These are phyloP conservation scores for Zaprionus bogoriensis DNA, from an alignment of 2,888 invertebrate genomes.

Conservation along the genomic window DNA sequence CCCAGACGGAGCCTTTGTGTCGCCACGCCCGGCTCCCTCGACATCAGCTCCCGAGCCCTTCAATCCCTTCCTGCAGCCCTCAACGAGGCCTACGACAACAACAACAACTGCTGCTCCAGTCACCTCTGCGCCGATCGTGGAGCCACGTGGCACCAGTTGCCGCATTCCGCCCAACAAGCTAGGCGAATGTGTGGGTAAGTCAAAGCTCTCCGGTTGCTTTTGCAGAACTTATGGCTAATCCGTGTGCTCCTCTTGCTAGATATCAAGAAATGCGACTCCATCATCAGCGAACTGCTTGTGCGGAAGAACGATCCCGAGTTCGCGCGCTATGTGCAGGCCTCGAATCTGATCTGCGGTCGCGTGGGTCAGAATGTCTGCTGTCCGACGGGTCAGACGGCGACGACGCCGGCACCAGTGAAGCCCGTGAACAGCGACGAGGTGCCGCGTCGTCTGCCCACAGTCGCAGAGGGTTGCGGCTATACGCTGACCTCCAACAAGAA, in stretches of 20 bases:
- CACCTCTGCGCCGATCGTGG: slow-evolving; percentile 36
- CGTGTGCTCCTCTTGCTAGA: slow-evolving; percentile 37
- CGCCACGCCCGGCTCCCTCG: slow-evolving; percentile 10
- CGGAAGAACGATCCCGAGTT: slow-evolving; percentile 68
- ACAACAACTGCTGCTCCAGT: slow-evolving; percentile 34
- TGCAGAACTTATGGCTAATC: neutral
- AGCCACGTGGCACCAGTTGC: slow-evolving; percentile 50
- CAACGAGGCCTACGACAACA: slow-evolving; percentile 23
- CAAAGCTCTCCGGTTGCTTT: no score
- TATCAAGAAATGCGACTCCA: slow-evolving; percentile 60
- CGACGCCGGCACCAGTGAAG: slow-evolving; percentile 12
- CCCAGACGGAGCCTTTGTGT: slow-evolving; percentile 32
- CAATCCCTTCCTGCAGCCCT: slow-evolving; percentile 53
- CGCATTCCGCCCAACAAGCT: slow-evolving; percentile 58
- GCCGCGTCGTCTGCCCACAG: slow-evolving; percentile 73
- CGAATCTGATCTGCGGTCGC: slow-evolving; percentile 71
- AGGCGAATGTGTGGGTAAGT: slow-evolving; percentile 74
- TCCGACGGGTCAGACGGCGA: slow-evolving; percentile 50
- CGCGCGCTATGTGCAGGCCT: slow-evolving; percentile 65
- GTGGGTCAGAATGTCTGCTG: slow-evolving; percentile 75
- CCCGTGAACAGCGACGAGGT: slow-evolving; percentile 47
- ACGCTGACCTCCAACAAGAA: slow-evolving; percentile 85
- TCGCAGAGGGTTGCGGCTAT: slow-evolving; percentile 86
- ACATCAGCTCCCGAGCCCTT: neutral
- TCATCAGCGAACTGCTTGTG: slow-evolving; percentile 58